Conservation (phyloP, 2,113 vertebrate genomes). For the Xenopus laevis region DNA sequence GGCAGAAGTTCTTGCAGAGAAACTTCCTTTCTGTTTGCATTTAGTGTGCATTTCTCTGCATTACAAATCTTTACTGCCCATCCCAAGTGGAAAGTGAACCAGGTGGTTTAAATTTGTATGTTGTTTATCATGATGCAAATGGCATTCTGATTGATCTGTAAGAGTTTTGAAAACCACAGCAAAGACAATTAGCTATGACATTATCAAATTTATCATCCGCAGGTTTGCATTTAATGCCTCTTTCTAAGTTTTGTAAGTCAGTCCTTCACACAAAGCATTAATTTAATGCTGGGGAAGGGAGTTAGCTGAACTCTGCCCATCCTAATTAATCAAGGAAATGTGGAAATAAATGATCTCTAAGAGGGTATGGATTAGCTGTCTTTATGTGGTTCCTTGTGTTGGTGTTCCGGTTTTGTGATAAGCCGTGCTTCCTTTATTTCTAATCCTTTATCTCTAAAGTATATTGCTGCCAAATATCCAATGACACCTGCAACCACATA, state of each 20-base stretch:
- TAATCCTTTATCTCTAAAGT: slow-evolving; percentile 65
- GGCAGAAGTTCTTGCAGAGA: slow-evolving; percentile 8
- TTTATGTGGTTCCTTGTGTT: slow-evolving; percentile 37
- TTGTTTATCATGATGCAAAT: slow-evolving; percentile 62
- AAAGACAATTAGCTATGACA: slow-evolving; percentile 56
- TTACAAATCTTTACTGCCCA: slow-evolving; percentile 15
- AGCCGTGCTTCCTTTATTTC: too few species aligned
- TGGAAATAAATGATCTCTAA: slow-evolving; percentile 61
- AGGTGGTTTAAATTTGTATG: slow-evolving; percentile 54
- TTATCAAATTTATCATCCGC: slow-evolving; percentile 66
- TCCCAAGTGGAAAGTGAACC: slow-evolving; percentile 52
- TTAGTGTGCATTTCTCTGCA: slow-evolving; percentile 13
- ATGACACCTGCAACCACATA: slow-evolving; percentile 75
- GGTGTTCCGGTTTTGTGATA: too few species aligned
- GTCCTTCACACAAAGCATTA: slow-evolving; percentile 68
- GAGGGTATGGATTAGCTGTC: slow-evolving; percentile 71
- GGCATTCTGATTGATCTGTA: slow-evolving; percentile 63
- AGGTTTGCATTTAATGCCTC: slow-evolving; percentile 63
- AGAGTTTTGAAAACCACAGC: slow-evolving; percentile 54
- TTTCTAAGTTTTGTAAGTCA: slow-evolving; percentile 63
- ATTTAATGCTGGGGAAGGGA: slow-evolving; percentile 62
- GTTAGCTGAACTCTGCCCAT: slow-evolving; percentile 58
- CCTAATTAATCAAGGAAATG: slow-evolving; percentile 71
- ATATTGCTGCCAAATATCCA: slow-evolving; percentile 59
- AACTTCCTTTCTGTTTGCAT: slow-evolving; percentile 22